Evolutionary conservation across 2,888 invertebrate species (phyloP).

Genomic region (Trimorus sp.): DNA sequence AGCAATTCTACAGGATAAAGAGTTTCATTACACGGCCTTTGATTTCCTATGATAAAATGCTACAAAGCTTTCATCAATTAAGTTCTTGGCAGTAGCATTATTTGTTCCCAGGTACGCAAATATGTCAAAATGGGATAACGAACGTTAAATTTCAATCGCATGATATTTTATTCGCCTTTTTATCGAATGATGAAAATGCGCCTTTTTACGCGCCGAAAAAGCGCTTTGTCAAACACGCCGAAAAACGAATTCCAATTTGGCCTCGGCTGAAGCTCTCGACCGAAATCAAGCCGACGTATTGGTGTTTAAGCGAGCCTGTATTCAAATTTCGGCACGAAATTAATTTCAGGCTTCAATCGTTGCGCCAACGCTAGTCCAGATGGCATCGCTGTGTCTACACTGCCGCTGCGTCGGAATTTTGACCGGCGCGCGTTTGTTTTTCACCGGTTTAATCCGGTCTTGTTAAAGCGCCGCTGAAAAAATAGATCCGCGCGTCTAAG

Average conservation of each 20-base stretch:
- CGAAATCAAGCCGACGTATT: constrained; percentile 17
- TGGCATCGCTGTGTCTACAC: not conserved
- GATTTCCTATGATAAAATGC: constrained; percentile 47
- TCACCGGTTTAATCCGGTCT: too few species aligned
- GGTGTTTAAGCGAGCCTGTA: constrained; percentile 9
- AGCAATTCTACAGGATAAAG: constrained; percentile 6
- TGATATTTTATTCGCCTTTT: constrained; percentile 45
- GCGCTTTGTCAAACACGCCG: constrained; percentile 25
- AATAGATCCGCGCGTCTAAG: too few species aligned
- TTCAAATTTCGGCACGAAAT: constrained; percentile 14
- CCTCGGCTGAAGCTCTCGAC: constrained; percentile 11
- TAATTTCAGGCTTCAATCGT: constrained; percentile 20
- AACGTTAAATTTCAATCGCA: constrained; percentile 42
- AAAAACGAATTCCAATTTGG: constrained; percentile 39
- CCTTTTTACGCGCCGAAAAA: not conserved
- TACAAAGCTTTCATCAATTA: constrained; percentile 42
- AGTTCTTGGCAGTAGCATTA: constrained; percentile 38
- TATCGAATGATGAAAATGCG: constrained; percentile 32
- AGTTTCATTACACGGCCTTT: constrained; percentile 58
- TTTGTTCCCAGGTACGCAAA: constrained; percentile 46
- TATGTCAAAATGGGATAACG: constrained; percentile 43
- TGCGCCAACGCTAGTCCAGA: not conserved
- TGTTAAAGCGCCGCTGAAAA: too few species aligned
- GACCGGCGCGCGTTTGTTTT: too few species aligned
- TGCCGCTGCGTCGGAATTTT: not conserved